Evolutionary conservation across 2,113 vertebrate species (phyloP).

Genomic region (Pleuronectes platessa): DNA sequence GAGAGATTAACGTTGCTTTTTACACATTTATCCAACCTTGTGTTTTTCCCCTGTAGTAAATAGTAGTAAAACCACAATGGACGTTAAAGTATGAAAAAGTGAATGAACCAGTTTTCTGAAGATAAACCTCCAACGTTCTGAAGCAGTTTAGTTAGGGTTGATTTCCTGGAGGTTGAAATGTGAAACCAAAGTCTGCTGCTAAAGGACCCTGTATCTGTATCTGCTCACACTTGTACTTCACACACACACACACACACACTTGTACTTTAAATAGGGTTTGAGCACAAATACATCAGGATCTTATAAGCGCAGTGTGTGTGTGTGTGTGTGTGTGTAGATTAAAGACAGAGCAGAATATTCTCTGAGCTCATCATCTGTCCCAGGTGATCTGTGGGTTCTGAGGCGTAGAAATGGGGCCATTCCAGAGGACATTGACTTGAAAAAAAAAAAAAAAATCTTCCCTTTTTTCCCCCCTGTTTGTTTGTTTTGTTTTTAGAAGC

Average conservation of each 20-base stretch:
- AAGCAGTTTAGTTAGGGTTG: no score
- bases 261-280: constrained; percentile 18
- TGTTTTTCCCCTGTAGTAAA: background rate
- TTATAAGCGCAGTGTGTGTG: no score
- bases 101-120: background rate
- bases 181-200: constrained; percentile 3
- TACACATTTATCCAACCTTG: background rate
- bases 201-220: no score
- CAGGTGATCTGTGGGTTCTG: constrained; percentile 64
- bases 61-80: background rate
- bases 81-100: no score
- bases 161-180: background rate
- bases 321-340: constrained; percentile 28
- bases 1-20: background rate
- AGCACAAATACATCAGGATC: background rate
- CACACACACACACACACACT: background rate
- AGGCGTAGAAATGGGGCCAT: constrained; percentile 65
- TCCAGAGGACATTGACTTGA: constrained; percentile 68
- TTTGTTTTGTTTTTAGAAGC: constrained; percentile 80
- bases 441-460: background rate
- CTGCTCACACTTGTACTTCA: no score
- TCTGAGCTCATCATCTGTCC: constrained; percentile 61
- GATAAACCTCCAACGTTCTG: background rate
- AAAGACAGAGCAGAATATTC: constrained; percentile 39
- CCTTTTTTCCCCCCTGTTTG: constrained; percentile 9